phyloP scores from a whole-genome alignment of 2,797 vertebrate species.

The Triplophysa bombifrons region DNA sequence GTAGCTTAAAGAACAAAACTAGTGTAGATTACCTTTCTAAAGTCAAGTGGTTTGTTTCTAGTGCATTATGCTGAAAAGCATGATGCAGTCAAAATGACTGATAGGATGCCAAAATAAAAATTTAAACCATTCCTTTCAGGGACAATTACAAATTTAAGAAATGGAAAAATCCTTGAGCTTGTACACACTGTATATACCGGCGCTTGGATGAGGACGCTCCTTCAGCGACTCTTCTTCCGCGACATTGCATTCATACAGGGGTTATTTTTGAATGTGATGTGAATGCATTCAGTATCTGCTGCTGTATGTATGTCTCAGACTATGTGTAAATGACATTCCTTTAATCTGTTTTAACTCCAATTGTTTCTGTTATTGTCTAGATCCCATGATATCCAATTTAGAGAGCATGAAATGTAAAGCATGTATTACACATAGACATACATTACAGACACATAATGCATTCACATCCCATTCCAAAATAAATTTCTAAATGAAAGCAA shows the following conservation, averaged over 20 bases:
- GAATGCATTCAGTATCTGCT: conserved; percentile 5
- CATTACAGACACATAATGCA: neutral
- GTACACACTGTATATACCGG: neutral
- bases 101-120: too few species aligned
- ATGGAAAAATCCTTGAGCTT: neutral
- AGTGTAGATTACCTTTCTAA: conserved; percentile 7
- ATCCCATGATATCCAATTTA: too few species aligned
- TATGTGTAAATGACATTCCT: too few species aligned
- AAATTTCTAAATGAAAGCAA: conserved; percentile 18
- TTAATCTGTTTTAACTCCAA: too few species aligned
- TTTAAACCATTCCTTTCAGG: too few species aligned
- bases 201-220: neutral
- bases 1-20: neutral
- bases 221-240: neutral
- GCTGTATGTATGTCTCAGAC: too few species aligned
- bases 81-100: too few species aligned
- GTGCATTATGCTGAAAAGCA: neutral
- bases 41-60: neutral
- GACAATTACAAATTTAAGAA: too few species aligned
- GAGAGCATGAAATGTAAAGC: neutral
- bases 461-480: conserved; percentile 14
- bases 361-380: too few species aligned
- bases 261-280: conserved; percentile 11
- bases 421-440: neutral
- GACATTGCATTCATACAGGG: conserved; percentile 13